Conservation (phyloP, 2,888 invertebrate species). For the Tipula unca region DNA sequence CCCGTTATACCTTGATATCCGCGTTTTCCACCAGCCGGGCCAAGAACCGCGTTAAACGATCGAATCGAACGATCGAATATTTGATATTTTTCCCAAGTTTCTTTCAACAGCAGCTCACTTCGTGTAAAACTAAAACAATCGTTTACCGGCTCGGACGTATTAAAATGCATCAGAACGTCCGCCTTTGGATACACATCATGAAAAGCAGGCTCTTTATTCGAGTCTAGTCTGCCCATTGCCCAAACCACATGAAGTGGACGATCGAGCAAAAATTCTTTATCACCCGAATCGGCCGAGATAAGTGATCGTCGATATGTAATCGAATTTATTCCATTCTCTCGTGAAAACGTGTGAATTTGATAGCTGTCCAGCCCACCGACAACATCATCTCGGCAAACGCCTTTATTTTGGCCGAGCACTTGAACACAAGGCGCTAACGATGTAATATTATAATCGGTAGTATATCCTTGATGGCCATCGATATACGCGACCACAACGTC, state of each 20-base stretch:
- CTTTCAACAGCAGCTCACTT: constrained; percentile 34
- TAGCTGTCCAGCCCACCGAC: constrained; percentile 74
- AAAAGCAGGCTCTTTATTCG: constrained; percentile 69
- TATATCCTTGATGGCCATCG: constrained; percentile 62
- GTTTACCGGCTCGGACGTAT: constrained; percentile 52
- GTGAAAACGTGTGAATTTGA: constrained; percentile 64
- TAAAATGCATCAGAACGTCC: constrained; percentile 58
- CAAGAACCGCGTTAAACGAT: constrained; percentile 71
- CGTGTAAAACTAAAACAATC: constrained; percentile 68
- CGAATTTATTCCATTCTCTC: constrained; percentile 67
- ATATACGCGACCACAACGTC: constrained; percentile 75
- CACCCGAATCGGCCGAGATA: constrained; percentile 62
- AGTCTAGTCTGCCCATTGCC: constrained; percentile 75
- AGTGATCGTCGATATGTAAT: constrained; percentile 70
- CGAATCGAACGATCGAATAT: constrained; percentile 63
- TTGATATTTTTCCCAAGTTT: constrained; percentile 54
- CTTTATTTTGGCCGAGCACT: constrained; percentile 75
- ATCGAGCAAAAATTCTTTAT: constrained; percentile 60
- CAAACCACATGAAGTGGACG: constrained; percentile 62
- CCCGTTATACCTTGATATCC: constrained; percentile 68
- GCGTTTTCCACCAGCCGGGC: constrained; percentile 72
- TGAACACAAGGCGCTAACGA: constrained; percentile 75
- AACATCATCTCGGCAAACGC: constrained; percentile 77
- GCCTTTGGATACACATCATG: constrained; percentile 71
- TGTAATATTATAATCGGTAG: constrained; percentile 77